phyloP scores from a whole-genome alignment of 2,888 invertebrate species.

The Philereme vetulata region DNA sequence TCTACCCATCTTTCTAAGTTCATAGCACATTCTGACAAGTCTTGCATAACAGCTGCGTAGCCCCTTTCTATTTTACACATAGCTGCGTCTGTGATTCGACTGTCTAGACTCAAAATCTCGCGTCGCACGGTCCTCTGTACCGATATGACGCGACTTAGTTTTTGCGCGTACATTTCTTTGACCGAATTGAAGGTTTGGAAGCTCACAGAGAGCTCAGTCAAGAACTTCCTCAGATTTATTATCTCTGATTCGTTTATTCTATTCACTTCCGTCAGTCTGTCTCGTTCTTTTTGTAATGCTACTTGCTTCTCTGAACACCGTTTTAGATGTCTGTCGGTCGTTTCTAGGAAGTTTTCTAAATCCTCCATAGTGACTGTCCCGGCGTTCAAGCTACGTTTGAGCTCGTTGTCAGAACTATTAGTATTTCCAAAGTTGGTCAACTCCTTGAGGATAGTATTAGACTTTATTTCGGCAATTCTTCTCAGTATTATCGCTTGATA shows the following conservation, averaged over 20 bases:
- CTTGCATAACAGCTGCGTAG: constrained; percentile 72
- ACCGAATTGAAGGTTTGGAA: constrained; percentile 69
- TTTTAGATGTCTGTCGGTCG: constrained; percentile 69
- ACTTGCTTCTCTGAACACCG: constrained; percentile 70
- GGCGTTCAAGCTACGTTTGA: constrained; percentile 61
- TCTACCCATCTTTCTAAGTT: constrained; percentile 74
- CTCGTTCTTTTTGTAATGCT: constrained; percentile 68
- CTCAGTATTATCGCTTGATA: constrained; percentile 76
- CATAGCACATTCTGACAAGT: constrained; percentile 67
- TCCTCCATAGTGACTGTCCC: constrained; percentile 76
- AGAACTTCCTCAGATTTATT: constrained; percentile 68
- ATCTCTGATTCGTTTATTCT: constrained; percentile 73
- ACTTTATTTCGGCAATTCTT: constrained; percentile 74
- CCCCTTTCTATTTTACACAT: constrained; percentile 69
- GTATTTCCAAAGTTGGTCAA: constrained; percentile 71
- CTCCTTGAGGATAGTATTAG: constrained; percentile 71
- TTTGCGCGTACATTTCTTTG: constrained; percentile 69
- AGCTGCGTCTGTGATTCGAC: constrained; percentile 52
- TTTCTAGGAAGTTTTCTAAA: constrained; percentile 75
- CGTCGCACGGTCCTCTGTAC: constrained; percentile 71
- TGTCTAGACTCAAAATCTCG: constrained; percentile 67
- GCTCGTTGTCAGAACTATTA: constrained; percentile 59
- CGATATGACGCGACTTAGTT: constrained; percentile 64
- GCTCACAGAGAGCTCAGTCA: constrained; percentile 69
- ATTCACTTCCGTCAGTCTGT: constrained; percentile 68